phyloP scores from a whole-genome alignment of 2,113 vertebrate genomes.

The Chloebia gouldiae region DNA sequence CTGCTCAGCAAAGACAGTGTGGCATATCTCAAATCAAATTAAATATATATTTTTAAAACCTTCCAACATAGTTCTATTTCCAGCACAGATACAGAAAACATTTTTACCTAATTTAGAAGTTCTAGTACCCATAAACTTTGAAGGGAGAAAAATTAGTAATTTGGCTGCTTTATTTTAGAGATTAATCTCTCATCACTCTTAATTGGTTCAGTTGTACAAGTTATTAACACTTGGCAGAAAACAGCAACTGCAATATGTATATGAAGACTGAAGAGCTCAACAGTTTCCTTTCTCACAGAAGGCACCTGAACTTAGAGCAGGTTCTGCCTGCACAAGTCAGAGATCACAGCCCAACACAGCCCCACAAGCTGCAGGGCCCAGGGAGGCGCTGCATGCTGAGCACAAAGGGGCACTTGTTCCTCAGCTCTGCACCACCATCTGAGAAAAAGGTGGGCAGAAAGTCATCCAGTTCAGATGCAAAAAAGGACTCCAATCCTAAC shows the following conservation, averaged over 20 bases:
- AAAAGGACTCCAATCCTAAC: neutral
- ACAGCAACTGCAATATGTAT: neutral
- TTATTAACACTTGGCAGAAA: neutral
- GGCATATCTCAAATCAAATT: neutral
- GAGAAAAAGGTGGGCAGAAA: slow-evolving; percentile 36
- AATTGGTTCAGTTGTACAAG: neutral
- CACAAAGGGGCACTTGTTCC: neutral
- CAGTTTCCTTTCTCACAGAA: neutral
- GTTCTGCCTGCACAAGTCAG: neutral
- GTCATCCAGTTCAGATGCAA: neutral
- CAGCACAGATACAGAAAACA: neutral
- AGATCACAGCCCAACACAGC: neutral
- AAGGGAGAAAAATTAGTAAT: neutral
- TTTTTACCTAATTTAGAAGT: neutral
- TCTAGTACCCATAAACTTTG: neutral
- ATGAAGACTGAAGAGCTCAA: neutral
- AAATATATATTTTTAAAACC: neutral
- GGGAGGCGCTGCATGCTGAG: rapidly evolving
- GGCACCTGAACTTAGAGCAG: neutral
- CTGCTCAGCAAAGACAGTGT: neutral
- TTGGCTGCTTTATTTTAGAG: neutral
- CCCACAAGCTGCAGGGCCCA: neutral
- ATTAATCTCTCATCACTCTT: neutral
- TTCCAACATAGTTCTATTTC: neutral
- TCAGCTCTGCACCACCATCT: neutral